These are phyloP conservation scores for Lasioglossum vierecki DNA, from an alignment of 2,888 invertebrate species.

Conservation along the genomic window DNA sequence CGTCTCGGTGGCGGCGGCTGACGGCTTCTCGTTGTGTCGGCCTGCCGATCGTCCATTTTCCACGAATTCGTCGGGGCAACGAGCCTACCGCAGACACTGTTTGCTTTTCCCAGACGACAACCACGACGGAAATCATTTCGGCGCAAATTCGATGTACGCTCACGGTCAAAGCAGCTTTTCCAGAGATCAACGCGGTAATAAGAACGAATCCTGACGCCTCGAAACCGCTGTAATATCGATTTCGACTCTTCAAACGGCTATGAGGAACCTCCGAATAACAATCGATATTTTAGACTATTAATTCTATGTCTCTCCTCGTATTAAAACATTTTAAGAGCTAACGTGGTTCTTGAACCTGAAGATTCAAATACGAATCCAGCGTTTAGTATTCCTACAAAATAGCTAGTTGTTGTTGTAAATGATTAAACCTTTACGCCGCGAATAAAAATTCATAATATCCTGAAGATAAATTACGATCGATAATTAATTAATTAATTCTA, in stretches of 20 bases:
- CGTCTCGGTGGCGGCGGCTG: not conserved
- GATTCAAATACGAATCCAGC: too few species aligned
- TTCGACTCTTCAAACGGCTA: not conserved
- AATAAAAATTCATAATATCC: too few species aligned
- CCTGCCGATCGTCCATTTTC: slow-evolving; percentile 23
- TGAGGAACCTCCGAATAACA: not conserved
- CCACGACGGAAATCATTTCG: slow-evolving; percentile 14
- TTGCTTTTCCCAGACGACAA: not conserved
- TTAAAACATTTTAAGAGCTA: too few species aligned
- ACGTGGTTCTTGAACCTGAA: too few species aligned
- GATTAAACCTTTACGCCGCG: too few species aligned
- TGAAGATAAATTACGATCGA: too few species aligned
- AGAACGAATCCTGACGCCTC: not conserved
- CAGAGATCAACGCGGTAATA: not conserved
- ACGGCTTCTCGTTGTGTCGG: slow-evolving; percentile 31
- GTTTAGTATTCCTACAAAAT: too few species aligned
- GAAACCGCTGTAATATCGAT: not conserved
- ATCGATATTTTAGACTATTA: not conserved
- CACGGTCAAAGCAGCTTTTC: not conserved
- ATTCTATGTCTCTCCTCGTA: too few species aligned
- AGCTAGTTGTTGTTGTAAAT: too few species aligned
- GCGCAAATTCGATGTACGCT: not conserved
- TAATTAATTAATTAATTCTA: not conserved
- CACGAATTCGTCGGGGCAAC: slow-evolving; percentile 3
- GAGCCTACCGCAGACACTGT: not conserved